Conservation (phyloP, 2,113 vertebrate species). For the Eonycteris spelaea region DNA sequence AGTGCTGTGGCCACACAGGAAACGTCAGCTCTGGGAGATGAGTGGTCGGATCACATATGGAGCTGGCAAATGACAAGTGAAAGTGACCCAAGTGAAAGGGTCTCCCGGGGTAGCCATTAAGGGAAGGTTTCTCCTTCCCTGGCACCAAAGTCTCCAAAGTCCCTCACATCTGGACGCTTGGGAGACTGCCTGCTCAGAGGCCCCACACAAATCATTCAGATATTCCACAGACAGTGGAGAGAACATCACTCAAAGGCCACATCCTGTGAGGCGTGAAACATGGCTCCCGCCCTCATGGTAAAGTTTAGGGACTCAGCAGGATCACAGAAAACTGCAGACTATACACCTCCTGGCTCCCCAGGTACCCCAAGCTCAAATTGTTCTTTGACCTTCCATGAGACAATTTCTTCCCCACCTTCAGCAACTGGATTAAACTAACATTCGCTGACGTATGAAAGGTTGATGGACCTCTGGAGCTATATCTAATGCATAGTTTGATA, state of each 20-base stretch:
- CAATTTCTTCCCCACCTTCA: not conserved
- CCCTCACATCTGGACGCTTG: not conserved
- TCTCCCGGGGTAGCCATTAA: not conserved
- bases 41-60: not conserved
- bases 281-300: not conserved
- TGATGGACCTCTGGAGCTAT: not conserved
- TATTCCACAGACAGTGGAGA: not conserved
- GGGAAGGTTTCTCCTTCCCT: not conserved
- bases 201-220: not conserved
- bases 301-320: not conserved
- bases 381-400: not conserved
- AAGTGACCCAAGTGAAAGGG: not conserved
- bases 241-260: not conserved
- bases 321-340: not conserved
- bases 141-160: not conserved
- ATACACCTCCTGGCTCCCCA: accelerated
- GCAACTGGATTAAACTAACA: not conserved
- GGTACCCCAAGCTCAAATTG: not conserved
- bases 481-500: not conserved
- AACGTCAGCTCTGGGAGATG: not conserved
- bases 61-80: not conserved
- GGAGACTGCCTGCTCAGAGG: not conserved
- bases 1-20: not conserved
- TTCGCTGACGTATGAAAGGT: not conserved
- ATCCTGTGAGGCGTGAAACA: not conserved